phyloP scores from a whole-genome alignment of 2,797 vertebrate species.

The Fistularia commersonii region DNA sequence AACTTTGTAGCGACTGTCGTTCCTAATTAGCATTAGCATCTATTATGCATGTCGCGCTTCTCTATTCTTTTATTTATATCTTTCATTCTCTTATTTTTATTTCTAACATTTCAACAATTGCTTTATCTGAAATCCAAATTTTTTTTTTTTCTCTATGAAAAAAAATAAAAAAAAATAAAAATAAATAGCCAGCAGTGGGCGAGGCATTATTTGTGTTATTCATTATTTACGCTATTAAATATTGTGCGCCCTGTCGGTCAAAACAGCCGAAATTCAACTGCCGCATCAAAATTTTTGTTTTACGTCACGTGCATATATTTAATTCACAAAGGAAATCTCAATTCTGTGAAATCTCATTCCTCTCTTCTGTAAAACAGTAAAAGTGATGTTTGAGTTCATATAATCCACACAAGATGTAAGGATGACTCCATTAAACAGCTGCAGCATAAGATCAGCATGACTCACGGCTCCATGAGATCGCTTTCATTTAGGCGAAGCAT shows the following conservation, averaged over 20 bases:
- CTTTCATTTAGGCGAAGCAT: constrained; percentile 32
- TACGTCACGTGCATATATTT: constrained; percentile 29
- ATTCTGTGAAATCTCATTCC: constrained; percentile 18
- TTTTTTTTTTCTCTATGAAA: too few species aligned
- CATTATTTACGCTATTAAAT: too few species aligned
- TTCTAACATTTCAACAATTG: background rate
- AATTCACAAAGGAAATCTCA: constrained; percentile 21
- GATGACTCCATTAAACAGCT: constrained; percentile 17
- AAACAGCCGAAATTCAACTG: too few species aligned
- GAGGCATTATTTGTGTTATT: too few species aligned
- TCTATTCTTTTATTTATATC: background rate
- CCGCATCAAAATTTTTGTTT: too few species aligned
- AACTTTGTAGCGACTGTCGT: too few species aligned
- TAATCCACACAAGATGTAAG: constrained; percentile 21
- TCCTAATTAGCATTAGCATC: too few species aligned
- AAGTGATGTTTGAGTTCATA: constrained; percentile 1
- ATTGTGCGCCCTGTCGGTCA: too few species aligned
- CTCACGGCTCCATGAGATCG: constrained; percentile 40
- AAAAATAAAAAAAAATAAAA: too few species aligned
- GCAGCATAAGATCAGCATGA: constrained; percentile 28
- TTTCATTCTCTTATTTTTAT: background rate
- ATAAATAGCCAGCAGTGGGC: too few species aligned
- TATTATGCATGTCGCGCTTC: background rate
- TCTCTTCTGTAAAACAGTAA: constrained; percentile 15
- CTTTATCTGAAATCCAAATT: too few species aligned